A percentile compares a stretch with the other conserved stretches of the same genome.
These are phyloP conservation scores for Protobothrops flavoviridis DNA, from an alignment of 2,113 vertebrate genomes.

Conservation along the genomic window DNA sequence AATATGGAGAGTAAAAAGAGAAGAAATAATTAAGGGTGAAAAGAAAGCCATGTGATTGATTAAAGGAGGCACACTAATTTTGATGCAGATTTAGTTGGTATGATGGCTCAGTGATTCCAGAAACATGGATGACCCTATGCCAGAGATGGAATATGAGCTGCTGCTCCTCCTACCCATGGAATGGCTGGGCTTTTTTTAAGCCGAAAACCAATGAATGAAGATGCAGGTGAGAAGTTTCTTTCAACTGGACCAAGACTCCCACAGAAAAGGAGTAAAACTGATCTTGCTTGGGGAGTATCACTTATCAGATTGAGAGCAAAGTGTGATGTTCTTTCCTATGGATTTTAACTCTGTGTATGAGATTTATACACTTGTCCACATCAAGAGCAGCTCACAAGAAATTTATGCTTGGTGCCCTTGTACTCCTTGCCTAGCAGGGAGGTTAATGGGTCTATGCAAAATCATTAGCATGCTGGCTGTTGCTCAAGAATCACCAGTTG, in stretches of 20 bases:
- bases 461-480: background rate
- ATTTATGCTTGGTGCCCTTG: background rate
- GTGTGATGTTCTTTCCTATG: background rate
- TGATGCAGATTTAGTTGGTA: background rate
- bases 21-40: background rate
- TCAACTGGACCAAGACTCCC: background rate
- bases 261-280: background rate
- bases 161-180: background rate
- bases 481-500: background rate
- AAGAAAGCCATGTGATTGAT: background rate
- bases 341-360: background rate
- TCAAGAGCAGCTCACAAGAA: background rate
- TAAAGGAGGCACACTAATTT: background rate
- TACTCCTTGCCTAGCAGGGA: background rate
- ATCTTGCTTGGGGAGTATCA: background rate
- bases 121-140: background rate
- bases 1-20: background rate
- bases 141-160: background rate
- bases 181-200: background rate
- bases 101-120: background rate
- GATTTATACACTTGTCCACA: background rate
- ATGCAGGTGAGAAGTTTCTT: background rate
- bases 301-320: background rate
- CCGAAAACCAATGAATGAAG: background rate
- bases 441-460: background rate